Conservation (phyloP, 2,113 vertebrate species). For the Anoplopoma fimbria region DNA sequence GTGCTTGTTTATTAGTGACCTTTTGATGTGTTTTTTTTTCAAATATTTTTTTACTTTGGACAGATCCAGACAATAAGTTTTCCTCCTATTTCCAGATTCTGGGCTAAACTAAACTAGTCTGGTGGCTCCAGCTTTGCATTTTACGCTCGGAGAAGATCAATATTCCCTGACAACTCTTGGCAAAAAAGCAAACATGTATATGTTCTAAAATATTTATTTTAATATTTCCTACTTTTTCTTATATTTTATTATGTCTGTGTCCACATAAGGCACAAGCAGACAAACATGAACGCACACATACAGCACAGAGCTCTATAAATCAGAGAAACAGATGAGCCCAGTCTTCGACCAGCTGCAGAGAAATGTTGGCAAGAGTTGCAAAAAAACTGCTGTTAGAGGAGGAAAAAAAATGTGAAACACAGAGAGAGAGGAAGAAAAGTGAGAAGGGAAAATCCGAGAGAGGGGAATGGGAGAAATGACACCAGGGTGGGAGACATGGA, state of each 20-base stretch:
- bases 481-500: constrained; percentile 21
- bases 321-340: constrained; percentile 72
- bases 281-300: neutral
- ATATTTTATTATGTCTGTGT: neutral
- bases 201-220: neutral
- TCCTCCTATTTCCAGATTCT: neutral
- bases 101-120: neutral
- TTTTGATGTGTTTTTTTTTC: neutral
- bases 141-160: neutral
- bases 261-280: neutral
- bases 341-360: constrained; percentile 71
- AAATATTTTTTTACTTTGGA: neutral
- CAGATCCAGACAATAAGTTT: neutral
- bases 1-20: neutral
- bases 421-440: constrained; percentile 30
- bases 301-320: constrained; percentile 34
- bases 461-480: constrained; percentile 34
- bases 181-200: neutral
- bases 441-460: constrained; percentile 39
- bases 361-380: constrained; percentile 62
- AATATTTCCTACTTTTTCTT: neutral
- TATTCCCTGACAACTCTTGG: neutral
- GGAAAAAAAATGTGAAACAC: constrained; percentile 46
- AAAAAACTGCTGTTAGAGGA: constrained; percentile 42
- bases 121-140: neutral